Evolutionary conservation across 2,113 vertebrate species (phyloP).

Genomic region (Myxocyprinus asiaticus): DNA sequence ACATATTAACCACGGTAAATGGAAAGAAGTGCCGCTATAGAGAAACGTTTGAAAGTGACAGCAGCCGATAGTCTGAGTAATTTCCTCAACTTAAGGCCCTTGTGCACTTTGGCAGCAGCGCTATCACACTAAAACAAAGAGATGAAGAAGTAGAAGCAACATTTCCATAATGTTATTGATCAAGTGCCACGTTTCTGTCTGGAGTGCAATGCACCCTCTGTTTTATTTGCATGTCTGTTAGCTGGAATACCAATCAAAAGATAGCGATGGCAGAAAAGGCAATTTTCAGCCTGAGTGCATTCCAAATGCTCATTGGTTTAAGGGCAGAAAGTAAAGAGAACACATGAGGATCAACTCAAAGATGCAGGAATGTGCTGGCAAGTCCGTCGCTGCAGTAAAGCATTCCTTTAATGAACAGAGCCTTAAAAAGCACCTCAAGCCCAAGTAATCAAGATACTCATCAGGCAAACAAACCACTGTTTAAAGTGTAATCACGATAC

Average conservation of each 20-base stretch:
- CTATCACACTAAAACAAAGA: conserved; percentile 67
- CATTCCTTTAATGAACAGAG: conserved; percentile 18
- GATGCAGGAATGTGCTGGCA: conserved; percentile 18
- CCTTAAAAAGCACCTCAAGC: background rate
- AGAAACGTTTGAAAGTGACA: background rate
- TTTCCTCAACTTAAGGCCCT: conserved; percentile 60
- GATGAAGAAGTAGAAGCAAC: conserved; percentile 48
- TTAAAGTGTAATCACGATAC: conserved; percentile 4
- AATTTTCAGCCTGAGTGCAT: conserved; percentile 70
- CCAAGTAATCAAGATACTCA: conserved; percentile 41
- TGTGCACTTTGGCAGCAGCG: conserved; percentile 50
- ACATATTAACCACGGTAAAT: conserved; percentile 28
- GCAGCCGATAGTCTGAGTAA: conserved; percentile 53
- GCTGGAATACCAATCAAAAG: conserved; percentile 55
- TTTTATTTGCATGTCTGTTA: conserved; percentile 71
- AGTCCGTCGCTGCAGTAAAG: conserved; percentile 5
- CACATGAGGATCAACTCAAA: background rate
- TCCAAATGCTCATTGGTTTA: conserved; percentile 50
- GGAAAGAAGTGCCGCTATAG: conserved; percentile 14
- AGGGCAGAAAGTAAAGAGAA: conserved; percentile 14
- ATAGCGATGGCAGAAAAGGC: conserved; percentile 59
- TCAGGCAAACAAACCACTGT: conserved; percentile 29
- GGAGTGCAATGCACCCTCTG: conserved; percentile 28
- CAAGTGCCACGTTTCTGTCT: conserved; percentile 51
- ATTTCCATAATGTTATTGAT: conserved; percentile 74